A percentile compares a stretch with the other conserved stretches of the same genome.
These are phyloP conservation scores for Macrostomum lignano DNA, from an alignment of 1,140 invertebrate genomes.

Conservation along the genomic window DNA sequence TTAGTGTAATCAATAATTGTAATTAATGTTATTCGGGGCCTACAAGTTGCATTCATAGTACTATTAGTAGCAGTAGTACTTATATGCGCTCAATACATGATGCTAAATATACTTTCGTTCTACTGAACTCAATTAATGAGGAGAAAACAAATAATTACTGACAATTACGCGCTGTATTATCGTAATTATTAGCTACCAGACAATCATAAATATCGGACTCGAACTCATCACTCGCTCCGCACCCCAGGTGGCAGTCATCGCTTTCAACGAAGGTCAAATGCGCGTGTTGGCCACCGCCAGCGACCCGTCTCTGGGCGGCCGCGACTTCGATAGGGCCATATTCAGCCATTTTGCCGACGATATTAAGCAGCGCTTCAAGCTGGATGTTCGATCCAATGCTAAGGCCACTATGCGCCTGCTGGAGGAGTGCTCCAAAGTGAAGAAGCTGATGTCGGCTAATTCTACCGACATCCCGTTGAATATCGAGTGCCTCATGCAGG, in stretches of 20 bases:
- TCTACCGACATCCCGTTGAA: constrained; percentile 53
- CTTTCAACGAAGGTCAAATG: constrained; percentile 57
- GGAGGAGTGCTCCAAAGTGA: constrained; percentile 76
- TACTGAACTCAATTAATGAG: too few species aligned
- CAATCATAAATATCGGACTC: too few species aligned
- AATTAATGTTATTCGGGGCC: too few species aligned
- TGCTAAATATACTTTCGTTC: too few species aligned
- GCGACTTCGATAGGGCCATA: constrained; percentile 59
- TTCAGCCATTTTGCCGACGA: constrained; percentile 61
- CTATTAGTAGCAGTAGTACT: too few species aligned
- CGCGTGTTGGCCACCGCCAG: constrained; percentile 52
- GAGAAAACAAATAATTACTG: too few species aligned
- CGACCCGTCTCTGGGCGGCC: constrained; percentile 57
- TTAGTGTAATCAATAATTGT: too few species aligned
- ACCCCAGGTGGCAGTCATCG: constrained; percentile 17
- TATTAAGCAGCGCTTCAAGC: constrained; percentile 52
- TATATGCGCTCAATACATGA: too few species aligned
- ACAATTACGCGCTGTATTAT: too few species aligned
- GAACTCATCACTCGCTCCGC: too few species aligned
- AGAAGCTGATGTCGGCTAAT: constrained; percentile 97
- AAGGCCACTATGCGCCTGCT: constrained; percentile 56
- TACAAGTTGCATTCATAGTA: too few species aligned
- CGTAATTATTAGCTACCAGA: too few species aligned
- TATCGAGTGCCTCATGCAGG: constrained; percentile 95
- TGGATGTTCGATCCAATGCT: constrained; percentile 50